Percentiles rank a stretch among this genome's conserved stretches.
Evolutionary conservation across 1,140 invertebrate species (phyloP).

Genomic region (Calephelis nemesis): DNA sequence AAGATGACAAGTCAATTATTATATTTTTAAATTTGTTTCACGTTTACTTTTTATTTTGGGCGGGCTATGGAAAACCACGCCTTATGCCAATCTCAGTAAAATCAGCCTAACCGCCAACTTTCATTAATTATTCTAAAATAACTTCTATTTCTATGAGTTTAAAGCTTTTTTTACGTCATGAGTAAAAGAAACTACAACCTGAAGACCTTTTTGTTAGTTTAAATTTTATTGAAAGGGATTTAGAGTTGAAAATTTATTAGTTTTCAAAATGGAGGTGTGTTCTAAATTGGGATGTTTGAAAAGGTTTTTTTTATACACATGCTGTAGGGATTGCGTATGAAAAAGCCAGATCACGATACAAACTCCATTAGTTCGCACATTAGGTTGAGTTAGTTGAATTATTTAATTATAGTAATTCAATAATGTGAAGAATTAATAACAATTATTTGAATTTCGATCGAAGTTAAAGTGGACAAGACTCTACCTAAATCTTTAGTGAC

Average conservation of each 20-base stretch:
- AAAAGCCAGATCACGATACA: constrained; percentile 68
- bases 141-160: constrained; percentile 26
- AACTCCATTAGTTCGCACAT: constrained; percentile 77
- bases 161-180: constrained; percentile 32
- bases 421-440: constrained; percentile 74
- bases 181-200: not conserved
- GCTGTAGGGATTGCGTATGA: constrained; percentile 46
- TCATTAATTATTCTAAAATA: constrained; percentile 28
- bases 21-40: constrained; percentile 54
- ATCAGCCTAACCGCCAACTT: constrained; percentile 40
- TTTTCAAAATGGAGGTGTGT: constrained; percentile 44
- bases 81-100: constrained; percentile 30
- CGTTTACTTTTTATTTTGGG: constrained; percentile 53
- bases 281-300: constrained; percentile 43
- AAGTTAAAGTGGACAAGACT: constrained; percentile 46
- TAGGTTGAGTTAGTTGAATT: constrained; percentile 74
- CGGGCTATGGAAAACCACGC: constrained; percentile 57
- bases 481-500: constrained; percentile 46
- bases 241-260: constrained; percentile 19
- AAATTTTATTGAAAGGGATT: constrained; percentile 7
- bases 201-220: constrained; percentile 12
- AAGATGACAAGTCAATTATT: constrained; percentile 73
- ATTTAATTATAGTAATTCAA: constrained; percentile 78
- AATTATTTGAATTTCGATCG: constrained; percentile 64
- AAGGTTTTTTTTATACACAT: constrained; percentile 62